Evolutionary conservation across 2,888 invertebrate species (phyloP).

Genomic region (Ariolimax columbianus): DNA sequence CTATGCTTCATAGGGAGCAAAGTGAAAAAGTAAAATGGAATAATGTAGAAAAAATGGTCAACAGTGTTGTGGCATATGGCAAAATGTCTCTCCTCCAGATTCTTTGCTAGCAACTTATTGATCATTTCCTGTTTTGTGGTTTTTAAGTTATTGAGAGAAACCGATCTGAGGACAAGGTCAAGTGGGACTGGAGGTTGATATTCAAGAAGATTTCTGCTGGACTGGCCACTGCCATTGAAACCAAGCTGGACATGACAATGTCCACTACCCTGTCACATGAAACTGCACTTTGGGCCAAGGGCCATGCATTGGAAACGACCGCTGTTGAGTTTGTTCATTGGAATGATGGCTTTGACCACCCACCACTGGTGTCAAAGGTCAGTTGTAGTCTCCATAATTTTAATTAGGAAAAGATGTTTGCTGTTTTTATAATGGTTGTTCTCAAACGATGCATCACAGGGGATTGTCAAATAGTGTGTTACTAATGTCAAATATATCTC

Average conservation of each 20-base stretch:
- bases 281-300: slow-evolving; percentile 60
- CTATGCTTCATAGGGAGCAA: no score
- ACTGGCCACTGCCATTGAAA: slow-evolving; percentile 68
- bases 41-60: no score
- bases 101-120: no score
- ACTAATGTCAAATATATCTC: no score
- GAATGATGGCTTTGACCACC: slow-evolving; percentile 73
- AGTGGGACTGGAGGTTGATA: slow-evolving; percentile 74
- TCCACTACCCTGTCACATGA: slow-evolving; percentile 61
- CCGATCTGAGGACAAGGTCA: slow-evolving; percentile 67
- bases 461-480: no score
- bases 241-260: slow-evolving; percentile 62
- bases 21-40: no score
- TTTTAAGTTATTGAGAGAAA: slow-evolving; percentile 71
- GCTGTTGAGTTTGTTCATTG: slow-evolving; percentile 61
- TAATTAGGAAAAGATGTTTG: no score
- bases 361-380: slow-evolving; percentile 70
- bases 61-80: no score
- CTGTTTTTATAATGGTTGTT: no score
- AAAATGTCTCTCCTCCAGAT: no score
- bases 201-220: slow-evolving; percentile 72
- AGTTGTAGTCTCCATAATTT: no score
- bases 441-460: no score
- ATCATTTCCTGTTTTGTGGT: not conserved
- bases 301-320: slow-evolving; percentile 60